These are phyloP conservation scores for Chouioia cunea DNA, from an alignment of 2,888 invertebrate species.

Conservation along the genomic window DNA sequence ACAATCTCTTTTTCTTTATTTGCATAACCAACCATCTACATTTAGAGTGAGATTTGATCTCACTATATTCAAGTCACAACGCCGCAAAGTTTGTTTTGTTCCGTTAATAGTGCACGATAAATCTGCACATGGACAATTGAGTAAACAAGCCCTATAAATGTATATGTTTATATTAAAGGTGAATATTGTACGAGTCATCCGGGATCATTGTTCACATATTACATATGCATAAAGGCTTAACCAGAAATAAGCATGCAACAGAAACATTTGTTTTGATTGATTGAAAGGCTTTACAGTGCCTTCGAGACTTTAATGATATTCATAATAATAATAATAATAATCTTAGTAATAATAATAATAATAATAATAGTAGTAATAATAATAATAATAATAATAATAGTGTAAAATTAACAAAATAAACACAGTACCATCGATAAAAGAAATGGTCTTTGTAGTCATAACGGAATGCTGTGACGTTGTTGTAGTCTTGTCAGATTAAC, in stretches of 20 bases:
- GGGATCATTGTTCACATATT: conserved; percentile 15
- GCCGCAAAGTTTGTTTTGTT: conserved; percentile 33
- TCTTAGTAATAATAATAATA: conserved; percentile 12
- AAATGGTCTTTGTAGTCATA: conserved; percentile 27
- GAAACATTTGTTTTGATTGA: conserved; percentile 45
- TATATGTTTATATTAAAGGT: conserved; percentile 38
- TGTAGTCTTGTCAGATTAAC: conserved; percentile 36
- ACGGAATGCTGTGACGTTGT: conserved; percentile 24
- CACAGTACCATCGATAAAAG: conserved; percentile 42
- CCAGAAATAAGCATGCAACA: conserved; percentile 40
- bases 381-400: conserved; percentile 2
- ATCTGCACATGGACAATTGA: conserved; percentile 34
- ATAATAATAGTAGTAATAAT: conserved; percentile 20
- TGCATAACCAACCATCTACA: conserved; percentile 20
- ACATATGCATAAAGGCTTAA: conserved; percentile 40
- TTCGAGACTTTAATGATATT: conserved; percentile 4
- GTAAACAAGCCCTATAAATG: conserved; percentile 36
- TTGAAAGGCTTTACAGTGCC: conserved; percentile 28
- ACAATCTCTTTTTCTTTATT: conserved; percentile 15
- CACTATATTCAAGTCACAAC: conserved; percentile 43
- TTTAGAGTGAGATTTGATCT: conserved; percentile 8
- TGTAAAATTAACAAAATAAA: conserved; percentile 36
- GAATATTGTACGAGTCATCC: conserved; percentile 5
- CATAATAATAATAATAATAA: conserved; percentile 19
- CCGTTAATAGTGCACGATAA: conserved; percentile 36